Evolutionary conservation across 2,797 vertebrate species (phyloP).

Genomic region (Silurus lanzhouensis): DNA sequence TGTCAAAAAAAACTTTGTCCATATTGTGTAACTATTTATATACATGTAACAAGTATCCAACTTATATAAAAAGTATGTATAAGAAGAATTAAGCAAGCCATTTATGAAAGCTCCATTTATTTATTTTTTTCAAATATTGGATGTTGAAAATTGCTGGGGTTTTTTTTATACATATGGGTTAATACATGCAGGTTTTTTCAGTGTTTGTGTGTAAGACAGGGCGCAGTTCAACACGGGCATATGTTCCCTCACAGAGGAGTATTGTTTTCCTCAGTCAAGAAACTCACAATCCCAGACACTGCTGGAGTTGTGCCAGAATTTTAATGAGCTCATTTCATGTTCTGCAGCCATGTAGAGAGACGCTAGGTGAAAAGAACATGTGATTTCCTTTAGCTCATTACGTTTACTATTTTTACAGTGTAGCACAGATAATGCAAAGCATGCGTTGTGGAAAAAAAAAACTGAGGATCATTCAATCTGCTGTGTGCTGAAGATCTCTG

Average conservation of each 20-base stretch:
- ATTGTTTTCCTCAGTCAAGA: conserved; percentile 43
- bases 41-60: too few relatives aligned
- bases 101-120: too few relatives aligned
- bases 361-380: conserved; percentile 25
- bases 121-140: background rate
- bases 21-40: too few relatives aligned
- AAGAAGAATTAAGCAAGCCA: too few relatives aligned
- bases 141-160: background rate
- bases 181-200: background rate
- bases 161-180: conserved; percentile 14
- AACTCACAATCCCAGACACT: conserved; percentile 33
- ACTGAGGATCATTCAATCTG: background rate
- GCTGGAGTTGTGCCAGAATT: conserved; percentile 37
- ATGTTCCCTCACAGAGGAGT: conserved; percentile 49
- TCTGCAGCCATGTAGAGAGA: conserved; percentile 29
- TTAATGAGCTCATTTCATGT: conserved; percentile 48
- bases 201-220: background rate
- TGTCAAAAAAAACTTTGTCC: too few relatives aligned
- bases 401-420: conserved; percentile 35
- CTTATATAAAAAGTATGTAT: too few relatives aligned
- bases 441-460: conserved; percentile 2
- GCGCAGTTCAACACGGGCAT: conserved; percentile 21
- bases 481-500: background rate
- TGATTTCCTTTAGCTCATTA: conserved; percentile 43
- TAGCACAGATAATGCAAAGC: background rate